Evolutionary conservation across 2,797 vertebrate genomes (phyloP).

Genomic region (Champsocephalus esox): DNA sequence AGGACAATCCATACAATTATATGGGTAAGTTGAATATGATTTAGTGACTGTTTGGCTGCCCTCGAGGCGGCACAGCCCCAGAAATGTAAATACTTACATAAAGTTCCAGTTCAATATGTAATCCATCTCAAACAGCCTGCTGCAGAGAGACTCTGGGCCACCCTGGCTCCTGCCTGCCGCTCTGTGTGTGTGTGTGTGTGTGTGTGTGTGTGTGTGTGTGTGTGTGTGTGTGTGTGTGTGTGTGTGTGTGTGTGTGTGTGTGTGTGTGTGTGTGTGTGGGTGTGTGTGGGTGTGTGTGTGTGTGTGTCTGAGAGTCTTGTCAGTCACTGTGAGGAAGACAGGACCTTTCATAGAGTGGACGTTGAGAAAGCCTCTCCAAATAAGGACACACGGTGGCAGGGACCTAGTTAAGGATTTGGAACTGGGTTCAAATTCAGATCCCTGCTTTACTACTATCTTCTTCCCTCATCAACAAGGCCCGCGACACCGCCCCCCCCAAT

Average conservation of each 20-base stretch:
- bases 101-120: constrained; percentile 70
- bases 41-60: constrained; percentile 58
- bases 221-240: too few relatives aligned
- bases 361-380: background rate
- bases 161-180: background rate
- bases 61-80: constrained; percentile 36
- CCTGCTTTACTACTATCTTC: background rate
- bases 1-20: constrained; percentile 59
- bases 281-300: too few relatives aligned
- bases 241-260: too few relatives aligned
- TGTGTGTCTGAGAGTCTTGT: background rate
- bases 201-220: too few relatives aligned
- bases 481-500: too few relatives aligned
- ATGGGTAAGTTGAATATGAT: constrained; percentile 62
- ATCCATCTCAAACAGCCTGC: constrained; percentile 50
- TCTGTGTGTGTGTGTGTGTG: background rate
- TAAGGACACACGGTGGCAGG: background rate
- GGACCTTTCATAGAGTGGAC: constrained; percentile 14
- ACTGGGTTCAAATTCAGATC: background rate
- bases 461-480: too few relatives aligned
- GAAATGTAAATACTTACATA: constrained; percentile 71
- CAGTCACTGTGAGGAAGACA: background rate
- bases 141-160: constrained; percentile 20
- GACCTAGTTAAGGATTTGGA: background rate
- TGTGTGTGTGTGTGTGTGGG: background rate